phyloP scores from a whole-genome alignment of 2,113 vertebrate genomes.

The Nycticryphes semicollaris region DNA sequence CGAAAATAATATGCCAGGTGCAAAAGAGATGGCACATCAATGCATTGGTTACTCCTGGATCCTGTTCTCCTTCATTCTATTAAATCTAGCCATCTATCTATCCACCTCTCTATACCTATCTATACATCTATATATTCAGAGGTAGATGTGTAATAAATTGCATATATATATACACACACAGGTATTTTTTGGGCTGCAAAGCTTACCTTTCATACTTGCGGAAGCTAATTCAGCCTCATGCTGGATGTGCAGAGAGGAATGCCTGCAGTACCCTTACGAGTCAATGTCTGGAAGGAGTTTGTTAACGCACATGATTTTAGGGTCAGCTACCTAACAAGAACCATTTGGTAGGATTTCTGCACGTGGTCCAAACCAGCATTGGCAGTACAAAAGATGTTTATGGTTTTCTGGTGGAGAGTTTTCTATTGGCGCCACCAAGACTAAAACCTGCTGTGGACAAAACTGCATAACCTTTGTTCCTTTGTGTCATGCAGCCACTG shows the following conservation, averaged over 20 bases:
- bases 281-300: neutral
- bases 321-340: neutral
- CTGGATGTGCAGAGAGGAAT: neutral
- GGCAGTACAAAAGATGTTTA: neutral
- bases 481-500: neutral
- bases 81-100: neutral
- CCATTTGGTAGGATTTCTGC: neutral
- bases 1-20: neutral
- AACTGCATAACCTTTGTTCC: neutral
- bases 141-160: neutral
- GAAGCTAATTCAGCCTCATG: neutral
- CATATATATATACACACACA: neutral
- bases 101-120: no score
- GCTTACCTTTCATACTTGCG: neutral
- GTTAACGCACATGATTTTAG: neutral
- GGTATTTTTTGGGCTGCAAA: neutral
- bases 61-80: neutral
- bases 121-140: neutral
- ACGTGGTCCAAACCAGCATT: neutral
- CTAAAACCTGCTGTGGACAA: neutral
- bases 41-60: neutral
- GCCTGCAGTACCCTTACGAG: neutral
- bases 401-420: no score
- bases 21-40: neutral
- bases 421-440: neutral